Evolutionary conservation across 92 coral and sea anemone species (phyloP), one percentile per base, ranked within the genome.

Genomic region (Phenganax subtilis): DNA sequence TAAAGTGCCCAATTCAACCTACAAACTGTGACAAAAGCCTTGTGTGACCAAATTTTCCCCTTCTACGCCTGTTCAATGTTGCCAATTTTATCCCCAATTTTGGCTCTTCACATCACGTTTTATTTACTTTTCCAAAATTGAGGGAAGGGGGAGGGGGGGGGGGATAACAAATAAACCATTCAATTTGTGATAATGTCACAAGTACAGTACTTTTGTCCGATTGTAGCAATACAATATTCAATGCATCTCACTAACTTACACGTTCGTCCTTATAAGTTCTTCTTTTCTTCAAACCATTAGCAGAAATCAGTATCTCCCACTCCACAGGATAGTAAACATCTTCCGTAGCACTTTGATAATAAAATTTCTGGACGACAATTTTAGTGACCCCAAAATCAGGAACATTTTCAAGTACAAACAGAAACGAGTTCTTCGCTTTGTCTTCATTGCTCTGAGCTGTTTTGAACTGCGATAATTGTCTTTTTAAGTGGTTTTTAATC

Each of bases 201-300:
- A 20, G 25, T 20, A 20, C 25, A 20, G 25, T 20, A 20, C 25
- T 20, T 20, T 20, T 20, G 25, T 20, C 25, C 25, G 25, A 20
- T 20, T 20, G 25, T 20, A 25, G 65, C 16, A 1, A 59, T 14
- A 7, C 65, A 59, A 25, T 59, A 14, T 6, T 73, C 31, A 47
- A 51, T 73, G 0, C 10, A 52, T 86, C 79, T 63, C 92, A 75
- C 47, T 37, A 37, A 37, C 47, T 37, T 80, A 88, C 91, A 71
- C 69, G 84, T 44, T 80, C 84, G 68, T 86, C 88, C 37, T 57
- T 61, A 85, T 90, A 91, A 2, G 57, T 84, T 77, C 91, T 76
- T 65, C 88, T 89, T 82, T 93, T 93, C 84, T 93, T 91, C 82
- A 93, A 86, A 12, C 96, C 97, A 75, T 87, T 87, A 3, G 92